Evolutionary conservation across 2,113 vertebrate species (phyloP), one percentile per base, ranked within the genome.

Genomic region (Megaceryle maxima): DNA sequence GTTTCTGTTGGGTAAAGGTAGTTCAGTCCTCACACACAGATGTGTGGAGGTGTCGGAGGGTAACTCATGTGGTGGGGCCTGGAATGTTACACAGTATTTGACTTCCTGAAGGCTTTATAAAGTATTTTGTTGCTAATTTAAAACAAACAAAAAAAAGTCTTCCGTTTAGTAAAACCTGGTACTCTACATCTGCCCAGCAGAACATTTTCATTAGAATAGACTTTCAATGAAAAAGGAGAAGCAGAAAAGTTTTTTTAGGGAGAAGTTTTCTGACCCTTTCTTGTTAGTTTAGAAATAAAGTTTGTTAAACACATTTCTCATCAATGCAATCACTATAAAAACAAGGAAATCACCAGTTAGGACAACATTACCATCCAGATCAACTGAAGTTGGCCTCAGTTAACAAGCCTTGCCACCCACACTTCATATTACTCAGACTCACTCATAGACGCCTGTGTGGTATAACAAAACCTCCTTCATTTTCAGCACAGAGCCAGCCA

Each of bases 281-380:
- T 72, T 43, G n/a, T 43, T 74, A 63, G 44, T 57, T 90, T 59
- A 78, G 69, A 70, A 94, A 84, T 53, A 64, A 80, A 79, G 57
- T 66, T 94, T 72, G 39, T 48, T 70, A 95, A 91, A 87, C 83
- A 17, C 96, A 98, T 93, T 98, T 98, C 62, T 98, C 96, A 85
- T 96, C 83, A 88, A 41, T 69, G 57, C 28, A 95, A 78, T 86
- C 81, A 78, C 76, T 94, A 48, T 51, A 90, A 95, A 96, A 97
- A 72, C 72, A 92, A 44, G 59, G 72, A 92, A 96, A 94, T 78
- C 64, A 72, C 70, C 64, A 74, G 74, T 68, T 51, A 85, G 62
- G 82, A 74, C 51, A 94, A 63, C 4, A 48, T 60, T 78, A 90
- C 75, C 37, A 87, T 90, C 60, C 75, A 94, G 94, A 96, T 74